Conservation (phyloP, 2,888 invertebrate species). For the Anagyrus pseudococci region DNA sequence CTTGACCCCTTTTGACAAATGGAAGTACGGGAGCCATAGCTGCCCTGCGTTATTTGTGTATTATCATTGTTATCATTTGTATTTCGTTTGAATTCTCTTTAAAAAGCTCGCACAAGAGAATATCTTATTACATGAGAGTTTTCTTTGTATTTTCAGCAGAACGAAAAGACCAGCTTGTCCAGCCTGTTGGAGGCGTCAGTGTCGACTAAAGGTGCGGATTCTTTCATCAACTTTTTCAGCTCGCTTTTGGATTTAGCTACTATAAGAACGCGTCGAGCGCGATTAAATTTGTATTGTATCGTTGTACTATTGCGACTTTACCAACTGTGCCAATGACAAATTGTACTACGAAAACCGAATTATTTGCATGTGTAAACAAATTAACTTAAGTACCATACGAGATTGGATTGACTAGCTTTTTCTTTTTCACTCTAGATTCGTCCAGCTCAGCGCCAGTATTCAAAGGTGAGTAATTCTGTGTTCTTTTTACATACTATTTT, state of each 20-base stretch:
- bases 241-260: slow-evolving; percentile 19
- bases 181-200: slow-evolving; percentile 61
- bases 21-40: too few relatives aligned
- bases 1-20: background rate
- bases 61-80: background rate
- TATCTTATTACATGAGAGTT: slow-evolving; percentile 10
- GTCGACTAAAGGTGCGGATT: slow-evolving; percentile 56
- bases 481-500: background rate
- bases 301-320: too few relatives aligned
- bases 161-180: slow-evolving; percentile 60
- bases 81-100: background rate
- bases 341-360: too few relatives aligned
- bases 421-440: slow-evolving; percentile 49
- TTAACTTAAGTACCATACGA: too few relatives aligned
- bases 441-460: slow-evolving; percentile 51
- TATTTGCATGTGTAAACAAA: background rate
- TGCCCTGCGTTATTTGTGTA: background rate
- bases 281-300: too few relatives aligned
- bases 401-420: slow-evolving; percentile 23
- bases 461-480: slow-evolving; percentile 53
- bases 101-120: background rate
- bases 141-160: slow-evolving; percentile 51
- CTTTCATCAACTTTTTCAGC: slow-evolving; percentile 21
- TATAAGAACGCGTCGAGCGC: background rate
- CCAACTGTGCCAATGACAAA: too few relatives aligned